These are phyloP conservation scores for Glomeris maerens DNA, from an alignment of 1,140 invertebrate species.

Conservation along the genomic window DNA sequence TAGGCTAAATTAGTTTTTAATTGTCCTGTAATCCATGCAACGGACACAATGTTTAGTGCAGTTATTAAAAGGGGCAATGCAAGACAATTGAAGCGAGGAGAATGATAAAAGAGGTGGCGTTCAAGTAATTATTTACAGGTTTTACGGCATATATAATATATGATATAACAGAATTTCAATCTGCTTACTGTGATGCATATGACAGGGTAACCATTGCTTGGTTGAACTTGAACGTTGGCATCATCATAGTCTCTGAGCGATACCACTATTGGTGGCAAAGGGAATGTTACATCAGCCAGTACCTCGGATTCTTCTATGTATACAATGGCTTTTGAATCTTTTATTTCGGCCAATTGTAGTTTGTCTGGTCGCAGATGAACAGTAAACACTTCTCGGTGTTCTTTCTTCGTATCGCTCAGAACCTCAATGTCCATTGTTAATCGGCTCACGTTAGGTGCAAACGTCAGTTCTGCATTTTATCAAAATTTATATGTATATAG, in stretches of 20 bases:
- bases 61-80: too few species aligned
- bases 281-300: slow-evolving; percentile 31
- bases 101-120: too few species aligned
- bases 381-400: slow-evolving; percentile 31
- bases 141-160: too few species aligned
- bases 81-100: too few species aligned
- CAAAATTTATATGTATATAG: slow-evolving; percentile 5
- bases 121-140: too few species aligned
- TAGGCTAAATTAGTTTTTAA: too few species aligned
- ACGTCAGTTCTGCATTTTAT: slow-evolving; percentile 24
- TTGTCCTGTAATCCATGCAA: too few species aligned
- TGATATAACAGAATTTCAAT: slow-evolving; percentile 8
- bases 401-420: slow-evolving; percentile 26
- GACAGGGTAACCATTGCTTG: slow-evolving; percentile 31
- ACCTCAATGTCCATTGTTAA: slow-evolving; percentile 28
- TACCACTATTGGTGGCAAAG: slow-evolving; percentile 26
- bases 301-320: slow-evolving; percentile 30
- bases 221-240: slow-evolving; percentile 16
- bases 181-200: slow-evolving; percentile 32
- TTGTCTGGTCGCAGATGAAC: slow-evolving; percentile 25
- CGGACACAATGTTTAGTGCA: too few species aligned
- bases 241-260: slow-evolving; percentile 30
- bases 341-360: slow-evolving; percentile 25
- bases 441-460: slow-evolving; percentile 25
- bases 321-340: slow-evolving; percentile 26